Evolutionary conservation across 2,888 invertebrate species (phyloP).

Genomic region (Tinea trinotella): DNA sequence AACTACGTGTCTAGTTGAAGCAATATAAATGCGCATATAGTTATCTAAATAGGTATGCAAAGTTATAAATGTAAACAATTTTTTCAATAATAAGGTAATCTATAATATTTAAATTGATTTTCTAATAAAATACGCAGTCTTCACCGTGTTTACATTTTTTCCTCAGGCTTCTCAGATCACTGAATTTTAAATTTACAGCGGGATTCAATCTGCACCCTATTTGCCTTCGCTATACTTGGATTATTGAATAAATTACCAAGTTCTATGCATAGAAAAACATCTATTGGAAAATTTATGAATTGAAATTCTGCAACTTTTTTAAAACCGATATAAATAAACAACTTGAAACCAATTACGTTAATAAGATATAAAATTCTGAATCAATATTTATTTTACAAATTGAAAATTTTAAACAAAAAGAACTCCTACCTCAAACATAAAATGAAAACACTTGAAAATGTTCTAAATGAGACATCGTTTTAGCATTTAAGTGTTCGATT

Average conservation of each 20-base stretch:
- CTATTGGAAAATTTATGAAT: background rate
- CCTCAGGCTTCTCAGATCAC: constrained; percentile 25
- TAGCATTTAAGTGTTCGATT: constrained; percentile 38
- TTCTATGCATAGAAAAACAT: constrained; percentile 21
- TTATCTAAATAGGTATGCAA: too few relatives aligned
- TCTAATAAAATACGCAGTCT: background rate
- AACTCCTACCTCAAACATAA: constrained; percentile 17
- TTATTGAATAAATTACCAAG: constrained; percentile 35
- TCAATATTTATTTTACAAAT: too few relatives aligned
- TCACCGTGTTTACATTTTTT: background rate
- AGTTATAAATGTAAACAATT: too few relatives aligned
- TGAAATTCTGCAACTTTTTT: background rate
- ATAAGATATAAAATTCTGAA: too few relatives aligned
- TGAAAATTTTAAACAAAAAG: too few relatives aligned
- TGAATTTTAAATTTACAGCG: constrained; percentile 33
- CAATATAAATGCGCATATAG: background rate
- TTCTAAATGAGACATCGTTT: constrained; percentile 5
- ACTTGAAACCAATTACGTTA: too few relatives aligned
- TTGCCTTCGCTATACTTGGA: constrained; percentile 28
- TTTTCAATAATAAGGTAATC: too few relatives aligned
- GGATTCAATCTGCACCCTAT: constrained; percentile 32
- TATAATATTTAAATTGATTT: background rate
- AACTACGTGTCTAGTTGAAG: background rate
- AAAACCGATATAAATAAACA: background rate
- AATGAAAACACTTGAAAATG: constrained; percentile 14